phyloP scores from a whole-genome alignment of 2,797 vertebrate genomes.

The Champsocephalus esox region DNA sequence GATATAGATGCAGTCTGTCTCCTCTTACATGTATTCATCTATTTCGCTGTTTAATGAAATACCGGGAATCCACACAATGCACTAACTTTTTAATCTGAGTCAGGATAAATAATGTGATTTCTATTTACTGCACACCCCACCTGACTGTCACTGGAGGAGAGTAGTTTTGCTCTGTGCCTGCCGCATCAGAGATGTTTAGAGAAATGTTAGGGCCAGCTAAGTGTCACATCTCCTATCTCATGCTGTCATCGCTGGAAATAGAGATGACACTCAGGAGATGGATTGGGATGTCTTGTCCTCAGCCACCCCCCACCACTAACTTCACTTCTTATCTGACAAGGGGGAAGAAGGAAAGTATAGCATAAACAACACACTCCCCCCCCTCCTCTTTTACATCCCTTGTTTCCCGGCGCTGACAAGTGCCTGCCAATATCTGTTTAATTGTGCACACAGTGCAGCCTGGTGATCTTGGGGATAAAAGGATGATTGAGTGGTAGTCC shows the following conservation, averaged over 20 bases:
- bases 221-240: conserved; percentile 49
- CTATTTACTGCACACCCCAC: conserved; percentile 9
- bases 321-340: conserved; percentile 58
- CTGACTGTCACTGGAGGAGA: background rate
- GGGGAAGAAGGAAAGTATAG: conserved; percentile 30
- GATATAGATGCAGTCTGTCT: conserved; percentile 42
- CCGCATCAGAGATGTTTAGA: conserved; percentile 22
- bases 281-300: conserved; percentile 38
- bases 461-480: conserved; percentile 6
- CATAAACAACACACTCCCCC: conserved; percentile 49
- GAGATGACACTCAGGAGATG: conserved; percentile 58
- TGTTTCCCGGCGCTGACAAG: conserved; percentile 52
- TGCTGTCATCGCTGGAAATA: conserved; percentile 69
- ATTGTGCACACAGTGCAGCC: conserved; percentile 16
- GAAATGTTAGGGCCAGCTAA: conserved; percentile 27
- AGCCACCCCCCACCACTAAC: conserved; percentile 19
- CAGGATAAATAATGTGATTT: conserved; percentile 14
- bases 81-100: conserved; percentile 8
- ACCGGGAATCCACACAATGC: conserved; percentile 25
- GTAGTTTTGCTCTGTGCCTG: conserved; percentile 9
- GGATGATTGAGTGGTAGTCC: conserved; percentile 24
- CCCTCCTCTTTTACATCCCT: conserved; percentile 18
- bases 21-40: conserved; percentile 49
- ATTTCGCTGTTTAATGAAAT: conserved; percentile 36
- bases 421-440: conserved; percentile 41